Percentiles rank a stretch among this genome's conserved stretches.
Evolutionary conservation across 2,888 invertebrate genomes (phyloP).

Genomic region (Parasteatoda lunata): DNA sequence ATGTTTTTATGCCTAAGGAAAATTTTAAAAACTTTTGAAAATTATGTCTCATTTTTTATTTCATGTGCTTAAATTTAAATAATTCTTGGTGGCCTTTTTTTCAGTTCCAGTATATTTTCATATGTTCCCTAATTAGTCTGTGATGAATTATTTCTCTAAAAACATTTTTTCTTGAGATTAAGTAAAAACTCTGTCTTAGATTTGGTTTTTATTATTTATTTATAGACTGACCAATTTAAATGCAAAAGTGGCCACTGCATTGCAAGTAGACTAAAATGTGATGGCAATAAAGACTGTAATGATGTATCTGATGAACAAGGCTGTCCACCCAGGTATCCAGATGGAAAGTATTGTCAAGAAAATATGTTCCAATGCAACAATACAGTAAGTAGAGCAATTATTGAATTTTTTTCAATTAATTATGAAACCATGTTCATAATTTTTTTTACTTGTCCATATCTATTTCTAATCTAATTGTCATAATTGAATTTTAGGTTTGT

Average conservation of each 20-base stretch:
- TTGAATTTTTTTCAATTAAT: not conserved
- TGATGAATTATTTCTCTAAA: too few relatives aligned
- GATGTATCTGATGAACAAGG: constrained; percentile 92
- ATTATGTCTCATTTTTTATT: too few relatives aligned
- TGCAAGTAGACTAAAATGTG: constrained; percentile 89
- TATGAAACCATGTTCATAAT: not conserved
- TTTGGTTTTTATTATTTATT: constrained; percentile 23
- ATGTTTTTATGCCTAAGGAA: too few relatives aligned
- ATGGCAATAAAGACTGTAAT: constrained; percentile 90
- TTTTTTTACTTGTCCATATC: not conserved
- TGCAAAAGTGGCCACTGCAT: constrained; percentile 95
- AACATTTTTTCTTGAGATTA: too few relatives aligned
- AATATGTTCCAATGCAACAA: constrained; percentile 93
- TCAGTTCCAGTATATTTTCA: too few relatives aligned
- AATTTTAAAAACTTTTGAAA: too few relatives aligned
- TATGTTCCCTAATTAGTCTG: too few relatives aligned
- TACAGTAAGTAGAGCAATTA: constrained; percentile 76
- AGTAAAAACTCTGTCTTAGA: too few relatives aligned
- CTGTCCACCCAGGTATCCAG: constrained; percentile 91
- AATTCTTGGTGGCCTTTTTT: too few relatives aligned
- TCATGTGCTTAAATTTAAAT: too few relatives aligned
- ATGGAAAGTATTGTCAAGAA: constrained; percentile 90
- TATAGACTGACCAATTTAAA: constrained; percentile 88
- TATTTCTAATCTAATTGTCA: not conserved
- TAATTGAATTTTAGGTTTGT: constrained; percentile 78